Evolutionary conservation across 2,888 invertebrate species (phyloP), one percentile per base, ranked within the genome.

Genomic region (Tricholauxania praeusta): DNA sequence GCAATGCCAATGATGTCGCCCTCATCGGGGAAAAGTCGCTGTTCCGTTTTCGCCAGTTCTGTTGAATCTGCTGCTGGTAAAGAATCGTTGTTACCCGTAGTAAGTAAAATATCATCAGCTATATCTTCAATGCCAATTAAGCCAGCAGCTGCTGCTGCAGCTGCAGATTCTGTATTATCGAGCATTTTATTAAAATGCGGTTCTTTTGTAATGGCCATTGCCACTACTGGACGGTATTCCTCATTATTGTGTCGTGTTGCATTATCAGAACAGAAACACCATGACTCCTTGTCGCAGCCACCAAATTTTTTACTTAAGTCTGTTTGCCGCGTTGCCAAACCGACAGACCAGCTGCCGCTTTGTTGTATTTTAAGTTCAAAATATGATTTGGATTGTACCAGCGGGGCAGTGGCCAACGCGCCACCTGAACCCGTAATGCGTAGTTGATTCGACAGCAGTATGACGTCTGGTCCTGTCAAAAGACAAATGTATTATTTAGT

Each of bases 351-450:
- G 51, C 93, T 91, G 82, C 98, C 98, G 76, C 95, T 93, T 85
- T 99, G 98, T 87, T 99, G 98, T 72, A 99, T 89, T 89, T 99
- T 99, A 8, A 98, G 95, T 90, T 99, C 99, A 87, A 98, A 99
- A 87, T 98, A 99, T 4, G 98, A 95, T 89, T 99, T 99, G 82
- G 97, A 97, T 88, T 99, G 98, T 14, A 96, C 95, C 64, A 99
- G 90, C 0, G 99, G 98, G 10, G 96, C 96, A 84, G 95, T 98
- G 14, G 96, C 96, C 63, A 99, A 88, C 0, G 96, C 97, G 74
- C 95, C 98, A 22, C 99, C 99, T 0, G 96, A 94, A 1, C 99
- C 99, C 10, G 84, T 85, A 5, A 85, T 83, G 1, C 86, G 82
- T 15, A 85, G 71, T 57, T 86, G 84, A 72, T 85, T 85, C 7